These are phyloP conservation scores for Fringilla coelebs DNA, from an alignment of 2,797 vertebrate genomes.

Conservation along the genomic window DNA sequence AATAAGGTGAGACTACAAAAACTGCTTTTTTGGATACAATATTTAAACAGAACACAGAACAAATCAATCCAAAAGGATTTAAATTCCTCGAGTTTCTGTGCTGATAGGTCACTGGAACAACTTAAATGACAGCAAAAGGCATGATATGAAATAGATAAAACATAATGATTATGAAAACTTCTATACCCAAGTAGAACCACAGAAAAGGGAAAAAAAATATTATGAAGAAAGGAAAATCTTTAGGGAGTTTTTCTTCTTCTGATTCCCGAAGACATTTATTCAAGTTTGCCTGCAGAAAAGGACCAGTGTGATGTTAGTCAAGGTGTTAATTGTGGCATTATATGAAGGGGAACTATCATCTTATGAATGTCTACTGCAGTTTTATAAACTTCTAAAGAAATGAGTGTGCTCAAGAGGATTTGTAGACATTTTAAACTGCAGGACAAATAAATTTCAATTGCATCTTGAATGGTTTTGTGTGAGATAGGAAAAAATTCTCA, in stretches of 20 bases:
- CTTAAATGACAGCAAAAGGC: not conserved
- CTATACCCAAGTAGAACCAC: not conserved
- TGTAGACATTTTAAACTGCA: not conserved
- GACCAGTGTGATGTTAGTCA: not conserved
- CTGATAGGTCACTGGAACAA: not conserved
- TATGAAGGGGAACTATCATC: not conserved
- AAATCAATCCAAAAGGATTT: not conserved
- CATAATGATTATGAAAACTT: not conserved
- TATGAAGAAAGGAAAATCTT: accelerated
- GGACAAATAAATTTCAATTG: accelerated
- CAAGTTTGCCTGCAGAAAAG: not conserved
- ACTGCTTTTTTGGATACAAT: not conserved
- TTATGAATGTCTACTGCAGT: not conserved
- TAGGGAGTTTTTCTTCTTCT: not conserved
- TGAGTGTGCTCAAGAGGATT: not conserved
- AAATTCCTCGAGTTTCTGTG: not conserved
- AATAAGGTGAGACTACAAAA: not conserved
- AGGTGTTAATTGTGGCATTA: not conserved
- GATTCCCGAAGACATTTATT: not conserved
- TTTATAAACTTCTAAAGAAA: not conserved
- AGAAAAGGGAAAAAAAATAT: not conserved
- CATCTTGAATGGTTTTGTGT: not conserved
- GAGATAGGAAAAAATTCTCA: not conserved
- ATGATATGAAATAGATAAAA: not conserved
- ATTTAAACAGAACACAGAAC: not conserved